A percentile compares a stretch with the other conserved stretches of the same genome.
These are phyloP conservation scores for Ceuthmochares aereus DNA, from an alignment of 2,113 vertebrate species.

Conservation along the genomic window DNA sequence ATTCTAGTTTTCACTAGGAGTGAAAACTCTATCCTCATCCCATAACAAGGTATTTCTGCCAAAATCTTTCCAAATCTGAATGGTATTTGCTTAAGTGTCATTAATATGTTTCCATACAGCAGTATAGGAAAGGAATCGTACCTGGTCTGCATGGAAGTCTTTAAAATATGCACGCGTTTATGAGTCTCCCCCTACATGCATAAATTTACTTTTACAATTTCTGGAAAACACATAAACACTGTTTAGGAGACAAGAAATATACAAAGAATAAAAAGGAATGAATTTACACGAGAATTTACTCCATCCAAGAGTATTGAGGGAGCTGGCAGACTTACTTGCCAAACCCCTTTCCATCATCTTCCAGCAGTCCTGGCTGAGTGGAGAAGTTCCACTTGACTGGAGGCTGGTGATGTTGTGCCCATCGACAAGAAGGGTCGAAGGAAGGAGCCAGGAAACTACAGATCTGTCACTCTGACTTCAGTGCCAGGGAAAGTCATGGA, in stretches of 20 bases:
- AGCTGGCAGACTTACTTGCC: no score
- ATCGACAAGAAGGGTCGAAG: no score
- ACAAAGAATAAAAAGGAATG: slow-evolving; percentile 54
- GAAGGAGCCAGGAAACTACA: no score
- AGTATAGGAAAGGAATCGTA: slow-evolving; percentile 32
- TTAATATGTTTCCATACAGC: not conserved
- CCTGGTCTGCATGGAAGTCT: not conserved
- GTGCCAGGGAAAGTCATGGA: no score
- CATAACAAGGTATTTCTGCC: not conserved
- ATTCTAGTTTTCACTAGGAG: not conserved
- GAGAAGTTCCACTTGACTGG: no score
- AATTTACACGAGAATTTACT: slow-evolving; percentile 64
- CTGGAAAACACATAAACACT: slow-evolving; percentile 53
- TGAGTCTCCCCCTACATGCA: slow-evolving; percentile 26
- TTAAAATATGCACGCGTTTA: slow-evolving; percentile 66
- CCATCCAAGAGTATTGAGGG: not conserved
- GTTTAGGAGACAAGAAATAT: slow-evolving; percentile 43
- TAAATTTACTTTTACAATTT: slow-evolving; percentile 51
- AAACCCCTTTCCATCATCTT: no score
- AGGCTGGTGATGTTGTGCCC: no score
- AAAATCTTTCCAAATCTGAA: not conserved
- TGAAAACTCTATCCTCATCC: not conserved
- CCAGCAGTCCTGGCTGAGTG: no score
- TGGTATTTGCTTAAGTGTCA: not conserved
- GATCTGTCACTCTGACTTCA: no score